Conservation (phyloP, 2,888 invertebrate genomes). For the Onchidella celtica region DNA sequence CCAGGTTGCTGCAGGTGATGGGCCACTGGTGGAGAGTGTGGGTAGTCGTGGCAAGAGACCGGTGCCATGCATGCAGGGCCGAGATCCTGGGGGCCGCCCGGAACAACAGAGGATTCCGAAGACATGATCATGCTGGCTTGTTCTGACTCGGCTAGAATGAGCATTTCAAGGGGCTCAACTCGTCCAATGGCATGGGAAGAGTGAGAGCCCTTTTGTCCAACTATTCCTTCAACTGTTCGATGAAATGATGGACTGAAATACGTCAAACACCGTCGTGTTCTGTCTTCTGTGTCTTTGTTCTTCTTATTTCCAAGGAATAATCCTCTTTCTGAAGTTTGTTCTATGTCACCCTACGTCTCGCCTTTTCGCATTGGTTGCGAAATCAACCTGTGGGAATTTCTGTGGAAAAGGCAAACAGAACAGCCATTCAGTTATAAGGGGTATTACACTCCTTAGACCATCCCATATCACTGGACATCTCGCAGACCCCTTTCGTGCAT, state of each 20-base stretch:
- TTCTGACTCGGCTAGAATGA: slow-evolving; percentile 23
- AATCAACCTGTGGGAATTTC: too few species aligned
- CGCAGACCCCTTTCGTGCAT: too few species aligned
- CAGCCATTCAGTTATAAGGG: too few species aligned
- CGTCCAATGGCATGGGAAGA: background rate
- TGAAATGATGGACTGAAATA: background rate
- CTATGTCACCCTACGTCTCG: too few species aligned
- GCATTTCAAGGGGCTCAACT: background rate
- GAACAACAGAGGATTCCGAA: slow-evolving; percentile 23
- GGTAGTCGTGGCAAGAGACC: slow-evolving; percentile 1
- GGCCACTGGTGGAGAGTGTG: background rate
- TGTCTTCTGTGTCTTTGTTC: background rate
- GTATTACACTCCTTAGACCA: too few species aligned
- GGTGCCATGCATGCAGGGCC: background rate
- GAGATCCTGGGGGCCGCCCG: background rate
- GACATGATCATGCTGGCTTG: slow-evolving; percentile 19
- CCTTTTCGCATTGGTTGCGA: too few species aligned
- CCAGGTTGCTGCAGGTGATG: slow-evolving; percentile 35
- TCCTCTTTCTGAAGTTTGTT: too few species aligned
- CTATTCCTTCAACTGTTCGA: background rate
- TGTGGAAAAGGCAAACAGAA: too few species aligned
- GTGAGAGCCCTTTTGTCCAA: background rate
- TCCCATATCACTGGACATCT: too few species aligned
- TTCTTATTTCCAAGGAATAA: too few species aligned
- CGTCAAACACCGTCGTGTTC: background rate